Evolutionary conservation across 1,140 invertebrate genomes (phyloP).

Genomic region (Alviniconcha marisindica): DNA sequence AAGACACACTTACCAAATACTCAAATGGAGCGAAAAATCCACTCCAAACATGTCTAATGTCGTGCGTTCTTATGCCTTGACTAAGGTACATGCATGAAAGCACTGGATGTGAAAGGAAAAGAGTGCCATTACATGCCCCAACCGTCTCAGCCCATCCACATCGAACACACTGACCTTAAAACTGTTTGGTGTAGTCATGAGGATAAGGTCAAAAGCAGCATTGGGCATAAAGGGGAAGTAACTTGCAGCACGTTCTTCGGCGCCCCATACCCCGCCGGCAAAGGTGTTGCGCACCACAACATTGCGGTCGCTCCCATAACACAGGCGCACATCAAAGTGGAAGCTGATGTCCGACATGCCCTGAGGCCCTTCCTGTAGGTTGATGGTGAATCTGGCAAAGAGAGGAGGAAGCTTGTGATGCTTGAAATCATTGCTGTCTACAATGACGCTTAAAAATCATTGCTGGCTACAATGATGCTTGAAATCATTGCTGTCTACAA

Average conservation of each 20-base stretch:
- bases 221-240: slow-evolving; percentile 83
- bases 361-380: slow-evolving; percentile 53
- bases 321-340: slow-evolving; percentile 64
- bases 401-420: too few relatives aligned
- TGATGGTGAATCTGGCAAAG: slow-evolving; percentile 59
- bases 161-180: slow-evolving; percentile 36
- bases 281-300: slow-evolving; percentile 84
- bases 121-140: too few relatives aligned
- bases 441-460: too few relatives aligned
- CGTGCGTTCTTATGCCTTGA: not conserved
- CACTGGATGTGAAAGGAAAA: not conserved
- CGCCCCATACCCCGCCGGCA: slow-evolving; percentile 83
- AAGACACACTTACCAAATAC: too few relatives aligned
- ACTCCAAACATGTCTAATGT: too few relatives aligned
- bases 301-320: slow-evolving; percentile 49
- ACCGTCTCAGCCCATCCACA: not conserved
- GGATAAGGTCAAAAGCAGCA: slow-evolving; percentile 81
- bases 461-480: too few relatives aligned
- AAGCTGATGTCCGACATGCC: slow-evolving; percentile 55
- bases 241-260: slow-evolving; percentile 83
- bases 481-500: too few relatives aligned
- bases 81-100: not conserved
- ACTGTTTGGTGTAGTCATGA: slow-evolving; percentile 72
- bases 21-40: too few relatives aligned
- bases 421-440: too few relatives aligned